Evolutionary conservation across 2,888 invertebrate species (phyloP).

Genomic region (Esperia sulphurella): DNA sequence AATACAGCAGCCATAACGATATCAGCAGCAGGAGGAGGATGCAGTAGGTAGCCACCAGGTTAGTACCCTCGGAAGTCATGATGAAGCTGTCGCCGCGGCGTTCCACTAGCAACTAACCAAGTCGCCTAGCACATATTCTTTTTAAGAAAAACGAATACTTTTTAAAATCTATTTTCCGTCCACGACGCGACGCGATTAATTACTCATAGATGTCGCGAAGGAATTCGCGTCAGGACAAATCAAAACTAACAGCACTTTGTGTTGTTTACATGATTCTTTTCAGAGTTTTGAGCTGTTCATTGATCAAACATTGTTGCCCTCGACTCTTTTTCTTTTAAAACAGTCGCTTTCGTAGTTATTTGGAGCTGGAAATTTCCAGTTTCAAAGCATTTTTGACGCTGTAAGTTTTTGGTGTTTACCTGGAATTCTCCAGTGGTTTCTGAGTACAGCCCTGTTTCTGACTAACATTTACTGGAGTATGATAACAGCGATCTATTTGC

Average conservation of each 20-base stretch:
- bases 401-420: conserved; percentile 2
- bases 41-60: conserved; percentile 83
- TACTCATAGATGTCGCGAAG: conserved; percentile 6
- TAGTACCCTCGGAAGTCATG: conserved; percentile 77
- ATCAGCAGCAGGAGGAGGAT: conserved; percentile 82
- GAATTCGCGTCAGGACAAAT: conserved; percentile 7
- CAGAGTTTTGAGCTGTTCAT: neutral
- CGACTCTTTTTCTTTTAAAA: neutral
- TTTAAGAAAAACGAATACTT: conserved; percentile 4
- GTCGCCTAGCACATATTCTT: conserved; percentile 18
- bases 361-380: neutral
- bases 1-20: conserved; percentile 83
- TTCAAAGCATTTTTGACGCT: neutral
- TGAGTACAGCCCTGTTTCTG: conserved; percentile 52
- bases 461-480: conserved; percentile 61
- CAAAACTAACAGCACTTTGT: conserved; percentile 3
- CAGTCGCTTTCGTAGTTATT: neutral
- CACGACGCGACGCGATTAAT: conserved; percentile 15
- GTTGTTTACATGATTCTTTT: conserved; percentile 11
- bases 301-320: neutral
- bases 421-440: conserved; percentile 50
- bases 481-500: conserved; percentile 64
- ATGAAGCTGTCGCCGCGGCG: conserved; percentile 24
- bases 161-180: conserved; percentile 15
- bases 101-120: conserved; percentile 48